Evolutionary conservation across 2,113 vertebrate species (phyloP), one percentile per base, ranked within the genome.

Genomic region (Phaethornis superciliosus): DNA sequence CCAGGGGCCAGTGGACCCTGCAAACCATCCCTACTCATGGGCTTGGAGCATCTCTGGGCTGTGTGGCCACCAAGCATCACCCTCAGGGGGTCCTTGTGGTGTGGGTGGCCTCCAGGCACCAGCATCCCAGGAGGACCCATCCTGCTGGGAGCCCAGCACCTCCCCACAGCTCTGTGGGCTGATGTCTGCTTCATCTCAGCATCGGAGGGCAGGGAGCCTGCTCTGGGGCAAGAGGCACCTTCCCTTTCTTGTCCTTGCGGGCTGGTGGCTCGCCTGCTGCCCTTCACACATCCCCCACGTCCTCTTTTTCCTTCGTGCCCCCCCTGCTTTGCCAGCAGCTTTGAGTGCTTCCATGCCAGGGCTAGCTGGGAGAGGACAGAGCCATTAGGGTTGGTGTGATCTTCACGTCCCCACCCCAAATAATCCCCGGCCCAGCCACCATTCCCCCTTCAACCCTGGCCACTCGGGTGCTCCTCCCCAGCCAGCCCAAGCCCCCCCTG

Each of bases 41-140:
- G 98, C 98, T 26, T 97, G 94, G 27, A 98, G 92, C 87, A 98
- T 97, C 97, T 98, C 98, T 27, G 98, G 96, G 92, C 98, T 98
- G 88, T 97, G 98, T 70, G 96, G 98, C 98, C 98, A 18, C 99
- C 67, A 55, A 98, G 98, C 71, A 98, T 92, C 0, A 96, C 98
- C 91, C 98, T 98, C 2, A 97, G 93, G 12, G 98, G 98, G 71
- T 98, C 97, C 18, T 85, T 67, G 88, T 96, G 83, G 40, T 92
- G 94, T 70, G 97, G 90, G 5, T 98, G 97, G 30, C 88, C 26
- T 98, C 98, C 35, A 83, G 95, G 85, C 97, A 98, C 97, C 98
- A 98, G 24, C 47, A n/a, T 15, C 56, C 82, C 6, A 7, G 26
- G 22, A 60, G 69, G n/a, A 33, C 4, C 21, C 15, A 15, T 71